These are phyloP conservation scores for Pyrrhosoma nymphula DNA, from an alignment of 2,888 invertebrate species.

Conservation along the genomic window DNA sequence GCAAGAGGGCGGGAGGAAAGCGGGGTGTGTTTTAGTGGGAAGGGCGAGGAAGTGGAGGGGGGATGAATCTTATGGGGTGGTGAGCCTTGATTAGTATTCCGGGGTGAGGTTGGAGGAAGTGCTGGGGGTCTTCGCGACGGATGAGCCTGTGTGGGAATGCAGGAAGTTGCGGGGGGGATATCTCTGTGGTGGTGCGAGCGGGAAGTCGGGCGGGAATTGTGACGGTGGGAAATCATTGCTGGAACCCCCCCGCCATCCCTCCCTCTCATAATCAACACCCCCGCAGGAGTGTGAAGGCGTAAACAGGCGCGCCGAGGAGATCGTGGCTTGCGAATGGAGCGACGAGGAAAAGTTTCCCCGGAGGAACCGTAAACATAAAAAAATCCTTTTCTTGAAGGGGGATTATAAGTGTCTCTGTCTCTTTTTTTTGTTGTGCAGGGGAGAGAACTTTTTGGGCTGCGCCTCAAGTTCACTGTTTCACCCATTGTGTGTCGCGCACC, in stretches of 20 bases:
- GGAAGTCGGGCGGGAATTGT: constrained; percentile 15
- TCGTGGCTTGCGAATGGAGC: not conserved
- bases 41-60: not conserved
- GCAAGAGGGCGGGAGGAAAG: not conserved
- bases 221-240: constrained; percentile 53
- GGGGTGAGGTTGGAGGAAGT: not conserved
- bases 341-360: constrained; percentile 13
- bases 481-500: not conserved
- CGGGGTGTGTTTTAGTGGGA: not conserved
- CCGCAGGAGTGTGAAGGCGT: constrained; percentile 57
- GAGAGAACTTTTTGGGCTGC: not conserved
- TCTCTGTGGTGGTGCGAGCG: not conserved
- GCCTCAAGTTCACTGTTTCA: constrained; percentile 10
- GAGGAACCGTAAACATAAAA: constrained; percentile 19
- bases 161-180: not conserved
- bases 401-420: constrained; percentile 39
- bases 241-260: not conserved
- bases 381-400: not conserved
- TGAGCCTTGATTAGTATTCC: constrained; percentile 63
- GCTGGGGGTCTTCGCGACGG: not conserved
- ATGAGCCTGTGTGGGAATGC: not conserved
- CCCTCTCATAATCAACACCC: constrained; percentile 16
- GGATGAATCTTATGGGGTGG: constrained; percentile 6
- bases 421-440: not conserved
- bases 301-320: constrained; percentile 46